Conservation (phyloP, 2,888 invertebrate genomes). For the Agrochola litura region DNA sequence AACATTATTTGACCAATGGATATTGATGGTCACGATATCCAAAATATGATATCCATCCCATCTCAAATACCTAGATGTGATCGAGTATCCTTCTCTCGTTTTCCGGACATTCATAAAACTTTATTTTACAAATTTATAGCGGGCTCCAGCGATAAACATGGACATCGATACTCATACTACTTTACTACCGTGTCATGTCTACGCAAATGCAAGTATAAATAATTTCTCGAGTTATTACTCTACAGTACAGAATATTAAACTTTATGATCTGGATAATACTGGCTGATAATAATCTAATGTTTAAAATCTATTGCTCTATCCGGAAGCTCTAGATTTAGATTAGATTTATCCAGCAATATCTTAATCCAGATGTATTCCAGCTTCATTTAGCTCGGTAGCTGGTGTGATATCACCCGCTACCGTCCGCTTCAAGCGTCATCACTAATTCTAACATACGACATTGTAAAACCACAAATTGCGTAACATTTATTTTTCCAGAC, state of each 20-base stretch:
- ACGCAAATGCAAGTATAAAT: constrained; percentile 51
- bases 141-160: constrained; percentile 55
- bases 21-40: constrained; percentile 27
- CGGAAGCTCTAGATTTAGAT: constrained; percentile 13
- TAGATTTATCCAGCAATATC: constrained; percentile 22
- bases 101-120: constrained; percentile 57
- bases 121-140: constrained; percentile 62
- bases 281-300: constrained; percentile 30
- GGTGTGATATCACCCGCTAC: constrained; percentile 31
- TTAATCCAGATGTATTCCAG: constrained; percentile 43
- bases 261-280: constrained; percentile 51
- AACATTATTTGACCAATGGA: constrained; percentile 13
- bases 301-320: constrained; percentile 33
- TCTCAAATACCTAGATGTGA: constrained; percentile 28
- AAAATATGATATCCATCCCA: constrained; percentile 17
- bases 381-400: constrained; percentile 35
- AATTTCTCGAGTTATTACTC: constrained; percentile 53
- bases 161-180: constrained; percentile 46
- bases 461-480: constrained; percentile 47
- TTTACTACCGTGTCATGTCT: constrained; percentile 57
- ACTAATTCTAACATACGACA: constrained; percentile 56
- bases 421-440: constrained; percentile 42
- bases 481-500: constrained; percentile 41
- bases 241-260: constrained; percentile 46
- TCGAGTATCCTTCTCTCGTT: constrained; percentile 31